Evolutionary conservation across 1,140 invertebrate genomes (phyloP).

Genomic region (Venustaconcha ellipsiformis): DNA sequence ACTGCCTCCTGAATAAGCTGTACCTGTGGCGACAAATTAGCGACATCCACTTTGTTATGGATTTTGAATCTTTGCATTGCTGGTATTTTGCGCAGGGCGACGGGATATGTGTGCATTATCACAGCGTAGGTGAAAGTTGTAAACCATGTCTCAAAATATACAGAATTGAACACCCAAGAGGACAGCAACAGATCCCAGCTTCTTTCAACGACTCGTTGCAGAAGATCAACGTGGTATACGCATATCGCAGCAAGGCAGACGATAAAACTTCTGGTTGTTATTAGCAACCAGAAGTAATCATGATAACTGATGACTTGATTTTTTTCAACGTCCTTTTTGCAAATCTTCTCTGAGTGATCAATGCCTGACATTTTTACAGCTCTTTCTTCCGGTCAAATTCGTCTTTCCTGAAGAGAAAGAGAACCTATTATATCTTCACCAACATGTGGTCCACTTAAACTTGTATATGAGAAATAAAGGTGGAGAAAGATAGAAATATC

Average conservation of each 20-base stretch:
- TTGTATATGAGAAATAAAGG: too few species aligned
- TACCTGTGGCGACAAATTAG: slow-evolving; percentile 22
- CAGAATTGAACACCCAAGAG: slow-evolving; percentile 44
- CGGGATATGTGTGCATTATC: slow-evolving; percentile 46
- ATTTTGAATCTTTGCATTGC: slow-evolving; percentile 52
- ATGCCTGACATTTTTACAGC: too few species aligned
- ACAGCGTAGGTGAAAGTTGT: slow-evolving; percentile 48
- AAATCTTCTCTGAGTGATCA: too few species aligned
- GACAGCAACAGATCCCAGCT: slow-evolving; percentile 25
- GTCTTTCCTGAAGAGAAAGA: too few species aligned
- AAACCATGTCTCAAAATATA: slow-evolving; percentile 59
- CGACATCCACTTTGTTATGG: slow-evolving; percentile 37
- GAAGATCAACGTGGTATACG: background rate
- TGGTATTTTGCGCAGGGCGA: slow-evolving; percentile 36
- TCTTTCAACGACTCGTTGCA: slow-evolving; percentile 32
- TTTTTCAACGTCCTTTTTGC: too few species aligned
- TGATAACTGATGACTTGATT: too few species aligned
- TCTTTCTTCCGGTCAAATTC: too few species aligned
- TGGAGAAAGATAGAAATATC: too few species aligned
- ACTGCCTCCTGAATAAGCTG: slow-evolving; percentile 35
- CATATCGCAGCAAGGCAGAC: background rate
- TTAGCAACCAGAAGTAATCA: too few species aligned
- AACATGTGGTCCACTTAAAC: too few species aligned
- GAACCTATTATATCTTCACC: too few species aligned
- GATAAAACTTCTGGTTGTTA: too few species aligned